Conservation (phyloP, 1,140 invertebrate species). For the Drosophila athabasca region DNA sequence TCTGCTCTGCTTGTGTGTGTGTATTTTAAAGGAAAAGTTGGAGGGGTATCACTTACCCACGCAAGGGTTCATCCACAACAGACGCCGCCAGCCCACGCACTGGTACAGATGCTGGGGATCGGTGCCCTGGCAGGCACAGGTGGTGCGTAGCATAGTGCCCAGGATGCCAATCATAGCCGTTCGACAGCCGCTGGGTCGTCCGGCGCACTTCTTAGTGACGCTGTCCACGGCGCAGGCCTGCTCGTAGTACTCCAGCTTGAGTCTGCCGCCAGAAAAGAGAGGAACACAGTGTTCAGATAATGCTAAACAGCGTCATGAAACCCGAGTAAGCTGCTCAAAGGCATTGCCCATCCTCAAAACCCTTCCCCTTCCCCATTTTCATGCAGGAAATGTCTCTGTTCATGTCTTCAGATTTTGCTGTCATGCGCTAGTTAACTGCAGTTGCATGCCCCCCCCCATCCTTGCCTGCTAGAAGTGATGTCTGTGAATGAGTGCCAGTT, state of each 20-base stretch:
- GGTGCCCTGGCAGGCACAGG: constrained; percentile 92
- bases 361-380: constrained; percentile 3
- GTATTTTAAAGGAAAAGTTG: neutral
- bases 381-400: constrained; percentile 6
- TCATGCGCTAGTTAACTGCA: constrained; percentile 58
- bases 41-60: constrained; percentile 88
- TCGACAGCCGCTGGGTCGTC: constrained; percentile 90
- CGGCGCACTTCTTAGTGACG: constrained; percentile 94
- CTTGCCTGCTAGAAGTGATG: constrained; percentile 22
- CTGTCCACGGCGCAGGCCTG: constrained; percentile 95
- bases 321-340: constrained; percentile 22
- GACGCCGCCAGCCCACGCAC: constrained; percentile 93
- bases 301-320: constrained; percentile 38
- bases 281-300: constrained; percentile 26
- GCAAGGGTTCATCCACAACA: constrained; percentile 96
- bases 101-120: constrained; percentile 92
- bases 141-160: constrained; percentile 92
- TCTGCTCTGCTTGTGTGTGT: too few relatives aligned
- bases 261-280: constrained; percentile 84
- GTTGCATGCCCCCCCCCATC: constrained; percentile 14
- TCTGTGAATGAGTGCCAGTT: constrained; percentile 51
- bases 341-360: neutral
- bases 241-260: constrained; percentile 92
- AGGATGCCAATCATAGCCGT: constrained; percentile 92
- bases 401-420: constrained; percentile 20